Conservation (phyloP, 2,797 vertebrate genomes). For the Mastacembelus armatus region DNA sequence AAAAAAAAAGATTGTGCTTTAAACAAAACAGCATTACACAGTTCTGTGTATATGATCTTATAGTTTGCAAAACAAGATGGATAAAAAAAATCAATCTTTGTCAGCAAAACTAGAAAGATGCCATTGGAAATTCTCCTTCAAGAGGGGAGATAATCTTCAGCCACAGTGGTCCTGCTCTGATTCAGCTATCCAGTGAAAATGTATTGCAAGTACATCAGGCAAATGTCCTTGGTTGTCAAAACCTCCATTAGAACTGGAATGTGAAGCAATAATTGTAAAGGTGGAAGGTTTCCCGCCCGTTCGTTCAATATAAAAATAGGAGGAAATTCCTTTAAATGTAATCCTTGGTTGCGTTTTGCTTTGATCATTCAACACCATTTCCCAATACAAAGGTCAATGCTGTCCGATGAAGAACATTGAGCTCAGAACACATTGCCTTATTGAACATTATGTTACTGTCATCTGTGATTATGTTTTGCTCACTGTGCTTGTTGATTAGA, state of each 20-base stretch:
- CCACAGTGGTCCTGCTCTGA: constrained; percentile 33
- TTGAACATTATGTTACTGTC: constrained; percentile 1
- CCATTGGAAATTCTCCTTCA: constrained; percentile 3
- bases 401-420: constrained; percentile 21
- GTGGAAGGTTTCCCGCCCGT: constrained; percentile 61
- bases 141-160: constrained; percentile 32
- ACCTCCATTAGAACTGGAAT: constrained; percentile 57
- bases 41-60: background rate
- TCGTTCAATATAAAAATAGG: constrained; percentile 42
- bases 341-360: constrained; percentile 55
- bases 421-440: background rate
- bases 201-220: constrained; percentile 38
- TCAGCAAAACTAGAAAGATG: background rate
- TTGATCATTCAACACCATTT: constrained; percentile 44
- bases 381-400: constrained; percentile 28
- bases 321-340: constrained; percentile 51
- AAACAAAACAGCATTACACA: constrained; percentile 1
- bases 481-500: constrained; percentile 15
- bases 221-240: constrained; percentile 68
- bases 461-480: constrained; percentile 22
- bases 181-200: constrained; percentile 45
- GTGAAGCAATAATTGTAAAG: constrained; percentile 53
- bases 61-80: background rate
- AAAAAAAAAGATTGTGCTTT: background rate
- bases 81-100: constrained; percentile 11